Base-by-base conservation (phyloP, 2,888 invertebrate species). In the Allacma fusca region DNA sequence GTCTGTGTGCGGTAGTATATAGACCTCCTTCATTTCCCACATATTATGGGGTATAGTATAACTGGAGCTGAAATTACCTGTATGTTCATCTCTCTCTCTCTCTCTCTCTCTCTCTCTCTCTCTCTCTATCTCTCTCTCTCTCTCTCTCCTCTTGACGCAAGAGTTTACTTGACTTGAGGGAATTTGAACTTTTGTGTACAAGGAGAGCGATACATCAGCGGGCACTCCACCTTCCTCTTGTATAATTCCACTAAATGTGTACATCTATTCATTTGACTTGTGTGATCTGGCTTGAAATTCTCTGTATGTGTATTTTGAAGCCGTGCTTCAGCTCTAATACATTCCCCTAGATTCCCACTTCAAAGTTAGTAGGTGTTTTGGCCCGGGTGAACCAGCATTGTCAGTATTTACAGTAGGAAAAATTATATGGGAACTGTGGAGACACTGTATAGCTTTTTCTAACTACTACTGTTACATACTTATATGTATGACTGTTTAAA, bases 111-210 rank as follows among this genome's bases (percentile, higher is more conserved):
- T 43, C 26, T 26, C n/a, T 69, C 43, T 43, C 13, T 70, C 50
- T 44, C 44, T 43, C 26, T 26, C n/a, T n/a, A n/a, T n/a, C n/a
- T n/a, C n/a, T n/a, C n/a, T n/a, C 26, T 69, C 43, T 43, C 13
- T 70, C 50, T 44, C 44, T 43, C 26, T 26, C n/a, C 16, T 2
- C 67, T 68, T 34, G n/a, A 29, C 29, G 19, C 29, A 28, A 28
- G 44, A 19, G 26, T 71, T 71, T 50, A 71, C 71, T 71, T 71
- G 28, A 71, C 71, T 71, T 50, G 19, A 71, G 71, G 71, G 71
- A 71, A 57, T 71, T 71, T 23, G 57, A 57, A 71, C 23, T 71
- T 71, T 7, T 9, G 24, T 62, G 26, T 19, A 50, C 50, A 50
- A 50, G 50, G n/a, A n/a, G n/a, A 50, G 16, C 50, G n/a, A 50